Evolutionary conservation across 1,140 invertebrate genomes (phyloP).

Genomic region (Nixonia krombeini): DNA sequence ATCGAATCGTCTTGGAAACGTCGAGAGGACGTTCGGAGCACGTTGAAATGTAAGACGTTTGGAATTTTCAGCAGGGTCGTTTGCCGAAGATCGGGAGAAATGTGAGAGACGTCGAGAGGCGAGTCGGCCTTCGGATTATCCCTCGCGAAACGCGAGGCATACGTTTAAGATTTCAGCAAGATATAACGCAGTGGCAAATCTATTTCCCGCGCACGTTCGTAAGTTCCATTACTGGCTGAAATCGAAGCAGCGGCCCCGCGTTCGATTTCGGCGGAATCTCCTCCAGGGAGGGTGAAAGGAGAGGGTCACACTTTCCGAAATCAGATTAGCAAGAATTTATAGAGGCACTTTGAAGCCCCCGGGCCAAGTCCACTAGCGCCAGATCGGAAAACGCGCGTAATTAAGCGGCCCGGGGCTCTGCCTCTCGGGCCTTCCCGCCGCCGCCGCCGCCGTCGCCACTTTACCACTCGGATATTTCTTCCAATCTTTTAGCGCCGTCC

Average conservation of each 20-base stretch:
- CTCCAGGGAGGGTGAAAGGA: slow-evolving; percentile 25
- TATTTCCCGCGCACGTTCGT: slow-evolving; percentile 17
- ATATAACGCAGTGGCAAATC: slow-evolving; percentile 7
- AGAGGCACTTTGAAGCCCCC: slow-evolving; percentile 49
- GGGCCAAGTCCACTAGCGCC: slow-evolving; percentile 13
- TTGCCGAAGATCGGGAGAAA: too few relatives aligned
- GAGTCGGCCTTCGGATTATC: background rate
- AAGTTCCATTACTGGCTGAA: slow-evolving; percentile 16
- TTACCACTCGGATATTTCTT: slow-evolving; percentile 10
- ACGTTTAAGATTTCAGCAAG: slow-evolving; percentile 9
- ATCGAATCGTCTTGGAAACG: too few relatives aligned
- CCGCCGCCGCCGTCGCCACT: slow-evolving; percentile 9
- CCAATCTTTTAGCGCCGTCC: slow-evolving; percentile 1
- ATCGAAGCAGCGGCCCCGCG: slow-evolving; percentile 12
- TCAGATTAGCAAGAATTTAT: slow-evolving; percentile 61
- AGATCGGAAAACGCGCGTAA: slow-evolving; percentile 27
- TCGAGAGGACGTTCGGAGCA: too few relatives aligned
- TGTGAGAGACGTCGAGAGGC: background rate
- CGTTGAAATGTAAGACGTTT: too few relatives aligned
- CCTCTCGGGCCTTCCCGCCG: slow-evolving; percentile 14
- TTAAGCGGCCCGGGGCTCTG: slow-evolving; percentile 14
- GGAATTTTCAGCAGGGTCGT: too few relatives aligned
- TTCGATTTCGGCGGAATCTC: slow-evolving; percentile 42
- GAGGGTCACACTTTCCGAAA: slow-evolving; percentile 49
- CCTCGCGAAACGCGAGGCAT: background rate